Evolutionary conservation across 1,140 invertebrate genomes (phyloP), one percentile per base, ranked within the genome.

Genomic region (Cyphomyrmex costatus): DNA sequence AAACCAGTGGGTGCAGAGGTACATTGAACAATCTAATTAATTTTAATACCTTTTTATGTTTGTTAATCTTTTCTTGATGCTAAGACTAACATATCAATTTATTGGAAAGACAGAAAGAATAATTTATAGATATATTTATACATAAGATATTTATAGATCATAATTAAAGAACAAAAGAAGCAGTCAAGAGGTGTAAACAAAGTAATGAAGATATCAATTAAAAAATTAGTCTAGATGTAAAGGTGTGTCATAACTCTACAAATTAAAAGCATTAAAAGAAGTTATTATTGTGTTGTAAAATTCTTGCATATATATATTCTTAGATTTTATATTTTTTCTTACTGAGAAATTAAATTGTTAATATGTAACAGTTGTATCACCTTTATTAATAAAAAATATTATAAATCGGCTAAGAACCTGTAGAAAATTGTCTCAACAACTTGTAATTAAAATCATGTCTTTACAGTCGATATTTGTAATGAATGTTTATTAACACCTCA

Each of bases 1-100:
- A 70, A 95, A 95, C 79, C 95, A 95, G 58, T 95, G 95, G 95
- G 93, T 94, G 70, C 95, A 95, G 88, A 94, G 94, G 94, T 95
- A 91, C 24, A 53, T 63, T 74, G 61, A 86, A 51, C 42, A 4
- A 12, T 63, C 8, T 30, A 19, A 51, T 27, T 36, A 60, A 58
- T 21, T 74, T 74, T 8, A 60, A 10, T 42, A 60, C 8, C 1
- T 68, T 42, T 46, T 58, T 19, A 1, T 36, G 3, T 68, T 70
- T 24, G 10, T 79, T 24, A 21, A 74, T n/a, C 14, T 24, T 30
- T 36, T 33, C 16, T 2, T 4, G 1, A 33, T 0, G 8, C 1
- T 7, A 21, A 53, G 19, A 14, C 30, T n/a, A 49, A 49, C 16
- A 49, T 49, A 49, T 49, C 3, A 5, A 49, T 49, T 49, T 16